These are phyloP conservation scores for Synergus japonicus DNA, from an alignment of 2,888 invertebrate species.

Conservation along the genomic window DNA sequence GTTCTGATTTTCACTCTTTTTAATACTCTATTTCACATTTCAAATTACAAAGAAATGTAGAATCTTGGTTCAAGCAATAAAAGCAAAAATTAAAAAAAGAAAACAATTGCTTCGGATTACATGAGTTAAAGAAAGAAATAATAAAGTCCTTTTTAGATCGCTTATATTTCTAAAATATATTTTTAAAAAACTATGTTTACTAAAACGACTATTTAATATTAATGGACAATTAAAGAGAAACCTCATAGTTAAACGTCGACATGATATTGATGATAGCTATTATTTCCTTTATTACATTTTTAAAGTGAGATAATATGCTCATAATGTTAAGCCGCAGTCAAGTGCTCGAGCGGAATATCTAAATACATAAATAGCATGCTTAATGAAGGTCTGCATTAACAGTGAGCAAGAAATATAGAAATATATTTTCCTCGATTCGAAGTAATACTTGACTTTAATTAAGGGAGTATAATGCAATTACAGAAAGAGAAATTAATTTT, in stretches of 20 bases:
- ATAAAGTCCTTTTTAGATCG: neutral
- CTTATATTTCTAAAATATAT: neutral
- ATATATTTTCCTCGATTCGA: neutral
- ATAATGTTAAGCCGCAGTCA: neutral
- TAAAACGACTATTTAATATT: neutral
- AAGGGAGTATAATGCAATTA: neutral
- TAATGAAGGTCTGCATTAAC: constrained; percentile 1
- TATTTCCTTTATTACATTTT: constrained; percentile 1
- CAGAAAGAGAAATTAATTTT: neutral
- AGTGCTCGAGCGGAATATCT: constrained; percentile 12
- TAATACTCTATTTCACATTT: neutral
- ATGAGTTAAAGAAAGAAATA: neutral
- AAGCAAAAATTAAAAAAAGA: neutral
- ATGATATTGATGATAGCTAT: neutral
- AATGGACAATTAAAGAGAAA: neutral
- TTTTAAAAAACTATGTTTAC: neutral
- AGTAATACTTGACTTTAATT: constrained; percentile 2
- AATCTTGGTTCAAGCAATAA: neutral
- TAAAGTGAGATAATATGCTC: constrained; percentile 10
- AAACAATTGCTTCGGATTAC: neutral
- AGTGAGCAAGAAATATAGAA: constrained; percentile 10
- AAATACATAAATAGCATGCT: neutral
- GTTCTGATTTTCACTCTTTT: neutral
- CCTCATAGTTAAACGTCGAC: neutral
- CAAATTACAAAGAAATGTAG: too few relatives aligned